Conservation (phyloP, 2,888 invertebrate genomes). For the Elmis aenea region DNA sequence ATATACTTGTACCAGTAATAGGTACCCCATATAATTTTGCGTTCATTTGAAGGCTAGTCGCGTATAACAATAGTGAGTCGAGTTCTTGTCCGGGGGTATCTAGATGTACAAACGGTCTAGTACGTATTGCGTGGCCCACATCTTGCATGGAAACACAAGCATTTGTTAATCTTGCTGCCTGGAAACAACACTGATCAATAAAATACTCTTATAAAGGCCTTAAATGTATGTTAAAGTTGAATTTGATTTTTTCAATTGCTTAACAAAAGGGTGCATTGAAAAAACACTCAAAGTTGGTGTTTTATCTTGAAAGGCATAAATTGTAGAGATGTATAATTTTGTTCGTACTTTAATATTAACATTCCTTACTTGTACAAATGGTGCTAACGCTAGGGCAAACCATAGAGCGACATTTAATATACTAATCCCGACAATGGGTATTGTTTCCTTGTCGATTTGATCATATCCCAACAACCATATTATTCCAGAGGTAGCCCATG, state of each 20-base stretch:
- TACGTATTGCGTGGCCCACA: constrained; percentile 73
- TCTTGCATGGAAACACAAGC: constrained; percentile 67
- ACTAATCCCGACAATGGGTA: constrained; percentile 56
- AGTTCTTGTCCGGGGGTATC: constrained; percentile 71
- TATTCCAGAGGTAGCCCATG: constrained; percentile 66
- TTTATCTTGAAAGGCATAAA: too few species aligned
- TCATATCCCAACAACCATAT: constrained; percentile 63
- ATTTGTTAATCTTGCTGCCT: constrained; percentile 71
- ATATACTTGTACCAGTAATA: constrained; percentile 64
- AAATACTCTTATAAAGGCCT: too few species aligned
- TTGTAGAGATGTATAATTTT: too few species aligned
- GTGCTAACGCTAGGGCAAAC: constrained; percentile 60
- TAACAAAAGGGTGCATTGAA: too few species aligned
- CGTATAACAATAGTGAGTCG: constrained; percentile 70
- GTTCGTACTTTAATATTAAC: neutral
- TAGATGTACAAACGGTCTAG: constrained; percentile 75
- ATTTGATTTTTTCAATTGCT: too few species aligned
- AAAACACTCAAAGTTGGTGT: too few species aligned
- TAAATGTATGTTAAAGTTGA: too few species aligned
- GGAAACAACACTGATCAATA: too few species aligned
- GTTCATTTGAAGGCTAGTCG: constrained; percentile 67
- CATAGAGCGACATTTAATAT: constrained; percentile 59
- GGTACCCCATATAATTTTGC: constrained; percentile 72
- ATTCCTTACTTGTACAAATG: constrained; percentile 62
- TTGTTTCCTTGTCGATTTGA: constrained; percentile 54